Evolutionary conservation across 2,113 vertebrate species (phyloP).

Genomic region (Riparia riparia): DNA sequence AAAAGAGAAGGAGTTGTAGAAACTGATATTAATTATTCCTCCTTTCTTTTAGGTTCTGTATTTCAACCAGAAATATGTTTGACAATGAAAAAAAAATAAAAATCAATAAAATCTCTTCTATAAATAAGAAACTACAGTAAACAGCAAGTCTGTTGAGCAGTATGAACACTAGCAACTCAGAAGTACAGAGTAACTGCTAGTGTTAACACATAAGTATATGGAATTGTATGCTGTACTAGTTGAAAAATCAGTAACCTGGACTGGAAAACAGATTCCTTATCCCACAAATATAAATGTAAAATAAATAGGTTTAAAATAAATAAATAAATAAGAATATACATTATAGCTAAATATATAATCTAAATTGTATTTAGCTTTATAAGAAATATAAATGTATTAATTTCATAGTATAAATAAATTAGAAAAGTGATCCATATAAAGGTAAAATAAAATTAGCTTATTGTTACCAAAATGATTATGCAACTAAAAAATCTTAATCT

Average conservation of each 20-base stretch:
- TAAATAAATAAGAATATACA: too few relatives aligned
- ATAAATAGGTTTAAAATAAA: not conserved
- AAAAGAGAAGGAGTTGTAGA: not conserved
- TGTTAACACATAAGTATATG: not conserved
- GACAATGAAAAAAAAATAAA: not conserved
- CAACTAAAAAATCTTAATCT: not conserved
- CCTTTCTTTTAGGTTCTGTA: not conserved
- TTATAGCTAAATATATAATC: not conserved
- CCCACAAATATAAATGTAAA: not conserved
- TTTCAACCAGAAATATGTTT: not conserved
- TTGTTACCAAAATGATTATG: not conserved
- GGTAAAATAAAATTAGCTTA: not conserved
- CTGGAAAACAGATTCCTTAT: not conserved
- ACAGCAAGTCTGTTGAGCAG: not conserved
- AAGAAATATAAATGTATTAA: not conserved
- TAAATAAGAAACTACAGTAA: not conserved
- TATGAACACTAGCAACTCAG: not conserved
- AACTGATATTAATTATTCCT: not conserved
- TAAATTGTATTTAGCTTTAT: not conserved
- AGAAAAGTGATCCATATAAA: not conserved
- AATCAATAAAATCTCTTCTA: not conserved
- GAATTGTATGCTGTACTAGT: not conserved
- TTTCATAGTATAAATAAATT: not conserved
- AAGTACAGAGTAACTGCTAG: not conserved
- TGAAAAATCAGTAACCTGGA: not conserved